phyloP scores from a whole-genome alignment of 2,888 invertebrate genomes.

The Timema cristinae region DNA sequence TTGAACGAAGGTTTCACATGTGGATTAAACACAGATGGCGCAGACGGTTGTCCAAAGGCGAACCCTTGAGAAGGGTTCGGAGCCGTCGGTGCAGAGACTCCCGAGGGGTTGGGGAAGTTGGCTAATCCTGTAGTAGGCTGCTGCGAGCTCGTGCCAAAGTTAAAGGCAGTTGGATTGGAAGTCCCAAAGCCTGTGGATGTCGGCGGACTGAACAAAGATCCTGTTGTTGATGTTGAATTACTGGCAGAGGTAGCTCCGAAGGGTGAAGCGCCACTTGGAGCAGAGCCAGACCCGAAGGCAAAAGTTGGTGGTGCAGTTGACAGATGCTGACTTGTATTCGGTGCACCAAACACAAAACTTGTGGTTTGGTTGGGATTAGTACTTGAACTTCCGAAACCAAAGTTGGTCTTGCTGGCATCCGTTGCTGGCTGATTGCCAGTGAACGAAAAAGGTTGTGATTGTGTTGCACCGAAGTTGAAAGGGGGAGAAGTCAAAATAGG shows the following conservation, averaged over 20 bases:
- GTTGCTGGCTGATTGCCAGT: constrained; percentile 5
- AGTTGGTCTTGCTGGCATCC: background rate
- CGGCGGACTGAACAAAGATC: background rate
- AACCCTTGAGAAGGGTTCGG: constrained; percentile 15
- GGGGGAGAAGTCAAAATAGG: constrained; percentile 1
- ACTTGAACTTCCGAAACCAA: constrained; percentile 16
- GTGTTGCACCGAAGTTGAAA: constrained; percentile 16
- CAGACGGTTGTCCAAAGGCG: constrained; percentile 11
- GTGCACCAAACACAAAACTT: constrained; percentile 17
- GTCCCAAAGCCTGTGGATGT: constrained; percentile 8
- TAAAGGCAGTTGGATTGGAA: constrained; percentile 17
- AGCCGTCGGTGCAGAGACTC: background rate
- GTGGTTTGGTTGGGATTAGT: background rate
- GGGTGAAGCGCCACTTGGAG: background rate
- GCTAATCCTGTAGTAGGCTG: constrained; percentile 19
- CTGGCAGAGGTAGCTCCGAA: constrained; percentile 5
- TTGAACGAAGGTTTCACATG: constrained; percentile 48
- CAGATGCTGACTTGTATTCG: background rate
- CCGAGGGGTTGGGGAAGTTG: constrained; percentile 9
- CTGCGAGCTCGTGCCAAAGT: constrained; percentile 20
- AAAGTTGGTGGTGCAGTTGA: constrained; percentile 11
- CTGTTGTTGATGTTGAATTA: constrained; percentile 3
- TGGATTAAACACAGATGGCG: constrained; percentile 43
- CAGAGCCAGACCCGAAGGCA: constrained; percentile 21
- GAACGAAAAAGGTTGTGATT: constrained; percentile 16